Percentiles rank a stretch among this genome's conserved stretches.
Evolutionary conservation across 2,888 invertebrate genomes (phyloP).

Genomic region (Adelognathus sp.): DNA sequence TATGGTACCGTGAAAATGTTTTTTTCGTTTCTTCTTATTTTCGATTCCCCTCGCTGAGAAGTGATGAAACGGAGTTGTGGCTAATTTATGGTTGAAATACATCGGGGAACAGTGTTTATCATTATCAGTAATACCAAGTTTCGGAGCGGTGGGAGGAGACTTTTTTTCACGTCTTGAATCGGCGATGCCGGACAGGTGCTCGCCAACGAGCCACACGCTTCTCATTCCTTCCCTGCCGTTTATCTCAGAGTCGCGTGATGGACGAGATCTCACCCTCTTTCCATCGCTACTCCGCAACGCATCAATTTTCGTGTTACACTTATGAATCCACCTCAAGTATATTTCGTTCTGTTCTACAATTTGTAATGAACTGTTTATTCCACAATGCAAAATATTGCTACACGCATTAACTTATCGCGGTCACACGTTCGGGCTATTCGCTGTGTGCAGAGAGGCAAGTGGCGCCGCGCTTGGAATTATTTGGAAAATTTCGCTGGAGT

Average conservation of each 20-base stretch:
- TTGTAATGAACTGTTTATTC: background rate
- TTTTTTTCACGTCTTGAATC: slow-evolving; percentile 6
- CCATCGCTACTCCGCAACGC: slow-evolving; percentile 2
- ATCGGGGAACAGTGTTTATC: slow-evolving; percentile 5
- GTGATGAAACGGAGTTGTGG: slow-evolving; percentile 5
- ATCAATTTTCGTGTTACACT: background rate
- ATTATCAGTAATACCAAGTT: slow-evolving; percentile 9
- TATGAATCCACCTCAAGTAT: background rate
- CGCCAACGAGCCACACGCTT: background rate
- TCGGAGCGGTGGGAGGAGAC: slow-evolving; percentile 3
- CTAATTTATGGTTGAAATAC: background rate
- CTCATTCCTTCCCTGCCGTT: slow-evolving; percentile 3
- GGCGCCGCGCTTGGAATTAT: too few species aligned
- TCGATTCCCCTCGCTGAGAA: background rate
- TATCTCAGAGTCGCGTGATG: background rate
- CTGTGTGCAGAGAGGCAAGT: too few species aligned
- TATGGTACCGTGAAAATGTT: background rate
- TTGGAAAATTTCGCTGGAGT: too few species aligned
- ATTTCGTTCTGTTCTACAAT: background rate
- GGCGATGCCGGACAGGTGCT: slow-evolving; percentile 6
- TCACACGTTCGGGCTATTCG: too few species aligned
- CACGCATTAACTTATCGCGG: too few species aligned
- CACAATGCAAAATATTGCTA: background rate
- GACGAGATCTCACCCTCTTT: background rate
- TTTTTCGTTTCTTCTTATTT: background rate